phyloP scores from a whole-genome alignment of 2,797 vertebrate species.

The Poeciliopsis presidionis region DNA sequence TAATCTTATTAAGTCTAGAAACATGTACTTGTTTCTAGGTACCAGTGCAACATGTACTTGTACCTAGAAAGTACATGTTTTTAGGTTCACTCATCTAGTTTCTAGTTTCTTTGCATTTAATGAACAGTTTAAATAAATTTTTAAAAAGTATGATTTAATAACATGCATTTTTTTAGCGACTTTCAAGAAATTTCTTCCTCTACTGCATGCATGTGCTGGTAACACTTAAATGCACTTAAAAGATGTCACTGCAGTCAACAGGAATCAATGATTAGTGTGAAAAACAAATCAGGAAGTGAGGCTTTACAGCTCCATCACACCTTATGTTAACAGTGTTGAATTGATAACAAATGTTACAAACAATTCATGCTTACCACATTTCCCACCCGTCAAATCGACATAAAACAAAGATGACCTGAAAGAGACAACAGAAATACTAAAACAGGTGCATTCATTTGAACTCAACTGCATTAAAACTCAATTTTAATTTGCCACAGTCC shows the following conservation, averaged over 20 bases:
- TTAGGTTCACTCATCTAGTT: background rate
- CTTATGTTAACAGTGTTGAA: background rate
- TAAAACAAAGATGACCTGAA: slow-evolving; percentile 92
- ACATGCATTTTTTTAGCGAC: background rate
- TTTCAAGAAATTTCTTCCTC: background rate
- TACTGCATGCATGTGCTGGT: no score
- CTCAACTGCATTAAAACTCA: background rate
- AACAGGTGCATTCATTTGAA: background rate
- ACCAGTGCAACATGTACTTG: no score
- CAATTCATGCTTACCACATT: slow-evolving; percentile 86
- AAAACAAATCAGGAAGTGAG: background rate
- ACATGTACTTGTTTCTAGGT: background rate
- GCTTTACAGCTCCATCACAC: background rate
- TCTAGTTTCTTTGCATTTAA: background rate
- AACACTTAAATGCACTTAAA: background rate
- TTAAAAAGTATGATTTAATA: background rate
- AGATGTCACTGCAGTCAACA: background rate
- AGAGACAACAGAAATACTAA: slow-evolving; percentile 16
- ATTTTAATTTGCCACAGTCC: background rate
- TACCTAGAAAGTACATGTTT: background rate
- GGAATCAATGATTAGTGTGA: background rate
- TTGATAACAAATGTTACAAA: background rate
- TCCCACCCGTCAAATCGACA: slow-evolving; percentile 89
- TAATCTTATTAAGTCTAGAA: background rate
- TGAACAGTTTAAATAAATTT: background rate